Evolutionary conservation across 2,113 vertebrate species (phyloP).

Genomic region (Protobothrops mucrosquamatus): DNA sequence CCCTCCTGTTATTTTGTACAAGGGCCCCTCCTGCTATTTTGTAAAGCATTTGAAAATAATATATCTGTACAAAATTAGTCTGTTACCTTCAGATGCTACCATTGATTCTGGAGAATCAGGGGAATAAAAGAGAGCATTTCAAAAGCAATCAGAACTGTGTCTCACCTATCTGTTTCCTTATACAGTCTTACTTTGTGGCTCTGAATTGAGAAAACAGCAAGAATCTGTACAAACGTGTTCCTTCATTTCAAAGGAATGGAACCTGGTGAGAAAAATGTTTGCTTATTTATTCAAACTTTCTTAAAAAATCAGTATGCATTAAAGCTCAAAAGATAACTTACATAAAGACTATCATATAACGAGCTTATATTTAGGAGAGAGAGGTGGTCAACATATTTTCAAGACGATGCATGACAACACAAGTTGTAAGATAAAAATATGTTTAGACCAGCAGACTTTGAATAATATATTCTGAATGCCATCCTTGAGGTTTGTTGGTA

Average conservation of each 20-base stretch:
- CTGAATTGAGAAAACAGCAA: neutral
- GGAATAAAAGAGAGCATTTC: neutral
- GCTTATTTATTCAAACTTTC: neutral
- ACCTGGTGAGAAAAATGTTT: neutral
- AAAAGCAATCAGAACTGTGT: neutral
- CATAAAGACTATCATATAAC: neutral
- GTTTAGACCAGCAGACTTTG: conserved; percentile 34
- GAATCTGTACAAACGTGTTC: neutral
- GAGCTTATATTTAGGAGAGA: neutral
- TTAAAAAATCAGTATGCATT: neutral
- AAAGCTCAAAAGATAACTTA: neutral
- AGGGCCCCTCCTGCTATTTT: neutral
- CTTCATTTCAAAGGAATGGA: neutral
- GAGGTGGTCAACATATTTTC: conserved; percentile 24
- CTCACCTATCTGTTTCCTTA: neutral
- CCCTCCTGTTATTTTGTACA: neutral
- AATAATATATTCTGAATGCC: conserved; percentile 46
- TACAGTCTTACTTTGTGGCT: neutral
- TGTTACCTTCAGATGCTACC: neutral
- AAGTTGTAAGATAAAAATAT: conserved; percentile 25
- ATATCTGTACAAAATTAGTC: neutral
- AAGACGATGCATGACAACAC: conserved; percentile 46
- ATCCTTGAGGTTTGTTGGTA: conserved; percentile 23
- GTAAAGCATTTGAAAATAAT: neutral
- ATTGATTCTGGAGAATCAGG: neutral